Conservation (phyloP, 2,113 vertebrate species). For the Dipodomys spectabilis region DNA sequence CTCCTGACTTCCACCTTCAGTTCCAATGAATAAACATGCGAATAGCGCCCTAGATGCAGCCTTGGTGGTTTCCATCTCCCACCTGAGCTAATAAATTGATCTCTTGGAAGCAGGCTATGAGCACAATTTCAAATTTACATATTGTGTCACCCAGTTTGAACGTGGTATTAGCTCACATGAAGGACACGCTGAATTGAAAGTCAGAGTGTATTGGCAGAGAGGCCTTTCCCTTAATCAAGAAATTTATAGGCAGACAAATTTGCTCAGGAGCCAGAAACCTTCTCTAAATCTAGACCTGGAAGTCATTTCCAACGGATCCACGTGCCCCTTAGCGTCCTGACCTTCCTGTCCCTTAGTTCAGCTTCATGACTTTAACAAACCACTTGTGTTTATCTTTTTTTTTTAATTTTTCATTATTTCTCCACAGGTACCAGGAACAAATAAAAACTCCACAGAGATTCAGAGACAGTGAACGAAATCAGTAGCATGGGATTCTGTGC, state of each 20-base stretch:
- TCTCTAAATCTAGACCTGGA: conserved; percentile 49
- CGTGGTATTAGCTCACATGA: neutral
- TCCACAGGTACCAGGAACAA: conserved; percentile 58
- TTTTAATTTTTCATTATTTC: neutral
- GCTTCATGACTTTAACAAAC: conserved; percentile 58
- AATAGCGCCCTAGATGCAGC: neutral
- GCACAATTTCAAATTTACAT: conserved; percentile 63
- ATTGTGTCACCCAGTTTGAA: conserved; percentile 56
- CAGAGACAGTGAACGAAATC: neutral
- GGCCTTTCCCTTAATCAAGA: conserved; percentile 53
- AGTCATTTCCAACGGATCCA: conserved; percentile 60
- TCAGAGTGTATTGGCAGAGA: conserved; percentile 12
- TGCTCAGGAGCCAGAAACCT: conserved; percentile 56
- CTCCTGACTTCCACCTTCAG: neutral
- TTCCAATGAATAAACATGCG: neutral
- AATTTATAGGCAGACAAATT: conserved; percentile 65
- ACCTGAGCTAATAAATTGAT: conserved; percentile 25
- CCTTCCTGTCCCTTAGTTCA: conserved; percentile 40
- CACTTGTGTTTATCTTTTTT: neutral
- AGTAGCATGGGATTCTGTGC: neutral
- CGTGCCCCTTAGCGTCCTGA: conserved; percentile 6
- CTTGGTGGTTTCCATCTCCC: conserved; percentile 19
- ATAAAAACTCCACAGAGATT: conserved; percentile 64
- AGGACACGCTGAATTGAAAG: conserved; percentile 20
- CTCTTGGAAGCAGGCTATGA: conserved; percentile 44